Evolutionary conservation across 2,888 invertebrate species (phyloP).

Genomic region (Sphaerophoria rueppellii): DNA sequence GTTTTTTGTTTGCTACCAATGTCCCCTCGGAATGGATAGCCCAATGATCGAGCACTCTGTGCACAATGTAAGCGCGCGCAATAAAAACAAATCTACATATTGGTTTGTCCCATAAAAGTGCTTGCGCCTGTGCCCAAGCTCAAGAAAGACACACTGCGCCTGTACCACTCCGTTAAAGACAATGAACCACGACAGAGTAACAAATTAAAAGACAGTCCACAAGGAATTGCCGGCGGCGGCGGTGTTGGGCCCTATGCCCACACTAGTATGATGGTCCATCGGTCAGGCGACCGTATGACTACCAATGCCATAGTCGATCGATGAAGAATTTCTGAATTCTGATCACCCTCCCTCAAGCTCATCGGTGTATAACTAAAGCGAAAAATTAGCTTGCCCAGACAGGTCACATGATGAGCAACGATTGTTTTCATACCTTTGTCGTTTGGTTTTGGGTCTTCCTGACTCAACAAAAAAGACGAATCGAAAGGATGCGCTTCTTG

Average conservation of each 20-base stretch:
- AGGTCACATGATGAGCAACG: conserved; percentile 72
- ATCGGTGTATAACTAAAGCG: conserved; percentile 39
- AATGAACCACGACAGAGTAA: conserved; percentile 59
- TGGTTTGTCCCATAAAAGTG: conserved; percentile 68
- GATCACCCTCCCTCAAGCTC: neutral
- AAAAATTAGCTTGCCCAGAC: conserved; percentile 75
- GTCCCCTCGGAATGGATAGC: conserved; percentile 17
- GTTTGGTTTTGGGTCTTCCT: conserved; percentile 5
- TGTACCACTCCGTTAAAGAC: conserved; percentile 49
- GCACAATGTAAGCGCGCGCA: conserved; percentile 51
- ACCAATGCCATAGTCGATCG: conserved; percentile 6
- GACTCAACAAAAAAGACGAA: neutral
- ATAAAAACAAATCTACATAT: conserved; percentile 73
- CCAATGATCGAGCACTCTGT: conserved; percentile 47
- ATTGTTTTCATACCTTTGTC: conserved; percentile 55
- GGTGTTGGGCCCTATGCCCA: neutral
- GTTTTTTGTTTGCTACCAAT: conserved; percentile 28
- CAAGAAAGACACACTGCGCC: conserved; percentile 8
- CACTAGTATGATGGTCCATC: neutral
- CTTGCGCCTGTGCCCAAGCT: conserved; percentile 19
- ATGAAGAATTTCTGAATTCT: neutral
- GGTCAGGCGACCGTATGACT: conserved; percentile 35
- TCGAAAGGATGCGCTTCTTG: conserved; percentile 45
- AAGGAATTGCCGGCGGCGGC: conserved; percentile 47
- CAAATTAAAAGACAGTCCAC: conserved; percentile 69